Evolutionary conservation across 92 coral and sea anemone genomes (phyloP).

Genomic region (Epizoanthus rinbou): DNA sequence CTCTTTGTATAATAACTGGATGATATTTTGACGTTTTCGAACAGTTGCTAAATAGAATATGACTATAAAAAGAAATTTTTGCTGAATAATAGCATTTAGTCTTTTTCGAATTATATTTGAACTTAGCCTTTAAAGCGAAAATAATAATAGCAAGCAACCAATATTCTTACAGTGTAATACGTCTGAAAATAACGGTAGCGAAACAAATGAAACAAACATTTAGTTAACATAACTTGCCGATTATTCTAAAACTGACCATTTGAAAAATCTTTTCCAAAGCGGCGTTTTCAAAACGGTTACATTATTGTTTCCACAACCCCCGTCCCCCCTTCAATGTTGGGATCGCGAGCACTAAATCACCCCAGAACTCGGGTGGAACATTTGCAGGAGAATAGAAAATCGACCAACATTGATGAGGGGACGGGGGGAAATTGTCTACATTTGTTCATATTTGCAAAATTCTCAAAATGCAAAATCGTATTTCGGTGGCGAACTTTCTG

Average conservation of each 20-base stretch:
- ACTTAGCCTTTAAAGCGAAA: conserved; percentile 7
- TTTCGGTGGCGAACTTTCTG: neutral
- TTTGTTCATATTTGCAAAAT: no score
- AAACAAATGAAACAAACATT: neutral
- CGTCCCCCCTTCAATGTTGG: no score
- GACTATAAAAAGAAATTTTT: neutral
- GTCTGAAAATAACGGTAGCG: conserved; percentile 5
- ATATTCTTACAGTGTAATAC: neutral
- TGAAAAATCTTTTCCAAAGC: no score
- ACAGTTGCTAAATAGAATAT: neutral
- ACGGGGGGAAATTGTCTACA: neutral
- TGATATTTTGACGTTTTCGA: no score
- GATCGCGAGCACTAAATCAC: no score
- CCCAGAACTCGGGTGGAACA: conserved; percentile 1
- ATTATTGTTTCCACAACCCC: no score
- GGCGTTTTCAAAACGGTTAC: no score
- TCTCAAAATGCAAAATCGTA: neutral
- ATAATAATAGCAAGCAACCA: no score
- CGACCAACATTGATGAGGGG: neutral
- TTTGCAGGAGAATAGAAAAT: neutral
- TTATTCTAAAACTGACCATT: no score
- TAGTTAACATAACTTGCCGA: no score
- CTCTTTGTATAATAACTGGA: conserved; percentile 2
- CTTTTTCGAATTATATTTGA: neutral
- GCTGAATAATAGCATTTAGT: no score